Evolutionary conservation across 2,113 vertebrate genomes (phyloP), one percentile per base, ranked within the genome.

Genomic region (Aptenodytes forsteri): DNA sequence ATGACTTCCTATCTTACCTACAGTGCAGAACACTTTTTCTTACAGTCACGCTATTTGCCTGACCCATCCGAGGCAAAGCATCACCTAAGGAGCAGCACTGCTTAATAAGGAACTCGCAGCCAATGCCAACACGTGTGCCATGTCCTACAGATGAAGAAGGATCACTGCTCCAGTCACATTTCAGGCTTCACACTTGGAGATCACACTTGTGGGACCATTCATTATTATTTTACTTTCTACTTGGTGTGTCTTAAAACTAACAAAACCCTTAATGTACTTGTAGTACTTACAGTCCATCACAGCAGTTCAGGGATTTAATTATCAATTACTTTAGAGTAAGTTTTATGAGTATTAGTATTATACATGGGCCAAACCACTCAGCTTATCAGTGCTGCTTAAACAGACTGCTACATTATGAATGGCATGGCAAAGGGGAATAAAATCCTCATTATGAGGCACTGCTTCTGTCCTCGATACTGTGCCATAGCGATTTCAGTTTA

Each of bases 341-440:
- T 83, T 95, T 91, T 83, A 85, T 83, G 70, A 88, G 47, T 64
- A 87, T 94, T 85, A 84, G 40, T 59, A 83, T 77, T 79, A 83
- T n/a, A 79, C 40, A 26, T 1, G 2, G 80, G 61, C 67, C 81
- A 90, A 93, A 83, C 18, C 79, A 79, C 66, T 81, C 86, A 86
- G 52, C 71, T 96, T 89, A 96, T 91, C 96, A 86, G 82, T 55
- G 71, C 71, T 95, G 78, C 75, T 91, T 90, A 96, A 89, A 52
- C 42, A 80, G 70, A 38, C 44, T 65, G 46, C 75, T 91, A 22
- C 42, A 46, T 75, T 87, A 69, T 83, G 78, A 84, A 70, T 62
- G 44, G 49, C 32, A 36, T 6, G 50, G 89, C 82, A 86, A 72
- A 94, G 32, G 76, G 87, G 94, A 96, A 91, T 94, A 90, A 96